phyloP scores from a whole-genome alignment of 2,113 vertebrate species.

The Lepus timidus region DNA sequence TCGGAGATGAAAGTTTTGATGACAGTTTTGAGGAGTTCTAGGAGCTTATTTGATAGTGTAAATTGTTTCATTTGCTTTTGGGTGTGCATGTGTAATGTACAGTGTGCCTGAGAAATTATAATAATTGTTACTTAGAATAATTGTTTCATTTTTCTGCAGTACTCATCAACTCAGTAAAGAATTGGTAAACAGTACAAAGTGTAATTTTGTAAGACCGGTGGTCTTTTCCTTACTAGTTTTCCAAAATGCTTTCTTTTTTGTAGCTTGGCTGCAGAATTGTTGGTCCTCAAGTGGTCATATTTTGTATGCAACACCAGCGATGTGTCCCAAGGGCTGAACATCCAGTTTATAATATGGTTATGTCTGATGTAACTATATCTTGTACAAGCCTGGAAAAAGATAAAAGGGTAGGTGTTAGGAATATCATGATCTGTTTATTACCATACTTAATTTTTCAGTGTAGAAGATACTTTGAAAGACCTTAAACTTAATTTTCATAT shows the following conservation, averaged over 20 bases:
- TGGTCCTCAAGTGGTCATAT: slow-evolving; percentile 96
- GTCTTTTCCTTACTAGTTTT: neutral
- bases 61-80: slow-evolving; percentile 31
- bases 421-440: neutral
- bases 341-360: slow-evolving; percentile 97
- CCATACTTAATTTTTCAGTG: neutral
- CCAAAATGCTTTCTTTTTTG: slow-evolving; percentile 2
- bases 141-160: slow-evolving; percentile 35
- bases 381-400: slow-evolving; percentile 97
- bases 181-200: slow-evolving; percentile 52
- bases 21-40: slow-evolving; percentile 4
- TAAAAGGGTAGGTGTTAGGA: slow-evolving; percentile 88
- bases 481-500: neutral
- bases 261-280: slow-evolving; percentile 97
- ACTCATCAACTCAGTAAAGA: neutral
- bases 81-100: neutral
- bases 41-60: slow-evolving; percentile 13
- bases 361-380: slow-evolving; percentile 94
- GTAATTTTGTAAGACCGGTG: slow-evolving; percentile 24
- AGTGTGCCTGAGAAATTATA: slow-evolving; percentile 52
- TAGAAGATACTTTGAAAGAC: neutral
- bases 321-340: slow-evolving; percentile 96
- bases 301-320: slow-evolving; percentile 93
- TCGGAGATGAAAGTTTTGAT: slow-evolving; percentile 52
- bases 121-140: neutral